Conservation (phyloP, 2,113 vertebrate species). For the Elephantulus edwardii region DNA sequence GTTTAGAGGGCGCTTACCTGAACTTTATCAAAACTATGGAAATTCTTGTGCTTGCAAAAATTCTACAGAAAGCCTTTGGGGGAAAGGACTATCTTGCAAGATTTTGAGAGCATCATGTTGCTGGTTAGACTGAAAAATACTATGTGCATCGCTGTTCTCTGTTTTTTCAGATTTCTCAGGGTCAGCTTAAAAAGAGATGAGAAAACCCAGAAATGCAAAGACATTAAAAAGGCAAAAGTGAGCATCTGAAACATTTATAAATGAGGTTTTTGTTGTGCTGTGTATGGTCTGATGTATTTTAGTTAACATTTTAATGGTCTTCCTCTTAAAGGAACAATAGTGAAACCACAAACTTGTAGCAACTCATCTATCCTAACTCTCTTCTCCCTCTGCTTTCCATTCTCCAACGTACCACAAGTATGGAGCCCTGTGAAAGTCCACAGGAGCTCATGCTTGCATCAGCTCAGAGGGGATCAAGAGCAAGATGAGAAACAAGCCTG, state of each 20-base stretch:
- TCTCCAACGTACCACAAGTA: neutral
- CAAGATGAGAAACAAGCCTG: constrained; percentile 29
- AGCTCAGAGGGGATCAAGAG: constrained; percentile 34
- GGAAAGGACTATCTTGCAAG: constrained; percentile 54
- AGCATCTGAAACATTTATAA: constrained; percentile 2
- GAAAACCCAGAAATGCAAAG: neutral
- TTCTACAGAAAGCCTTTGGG: neutral
- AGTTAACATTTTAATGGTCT: neutral
- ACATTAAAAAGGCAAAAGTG: constrained; percentile 34
- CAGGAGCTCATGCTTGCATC: constrained; percentile 15
- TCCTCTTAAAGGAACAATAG: neutral
- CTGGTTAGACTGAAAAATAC: constrained; percentile 44
- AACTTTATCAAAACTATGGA: constrained; percentile 63
- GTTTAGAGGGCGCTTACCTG: constrained; percentile 51
- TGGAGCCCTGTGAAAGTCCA: neutral
- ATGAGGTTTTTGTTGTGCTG: neutral
- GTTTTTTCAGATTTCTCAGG: constrained; percentile 49
- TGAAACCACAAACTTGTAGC: neutral
- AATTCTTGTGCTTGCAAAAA: constrained; percentile 65
- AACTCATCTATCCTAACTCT: neutral
- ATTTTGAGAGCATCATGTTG: constrained; percentile 26
- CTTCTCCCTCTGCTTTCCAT: neutral
- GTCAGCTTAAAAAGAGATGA: neutral
- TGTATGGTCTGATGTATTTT: neutral
- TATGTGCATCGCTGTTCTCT: neutral